Evolutionary conservation across 2,888 invertebrate species (phyloP), one percentile per base, ranked within the genome.

Genomic region (Drosophila anomelani): DNA sequence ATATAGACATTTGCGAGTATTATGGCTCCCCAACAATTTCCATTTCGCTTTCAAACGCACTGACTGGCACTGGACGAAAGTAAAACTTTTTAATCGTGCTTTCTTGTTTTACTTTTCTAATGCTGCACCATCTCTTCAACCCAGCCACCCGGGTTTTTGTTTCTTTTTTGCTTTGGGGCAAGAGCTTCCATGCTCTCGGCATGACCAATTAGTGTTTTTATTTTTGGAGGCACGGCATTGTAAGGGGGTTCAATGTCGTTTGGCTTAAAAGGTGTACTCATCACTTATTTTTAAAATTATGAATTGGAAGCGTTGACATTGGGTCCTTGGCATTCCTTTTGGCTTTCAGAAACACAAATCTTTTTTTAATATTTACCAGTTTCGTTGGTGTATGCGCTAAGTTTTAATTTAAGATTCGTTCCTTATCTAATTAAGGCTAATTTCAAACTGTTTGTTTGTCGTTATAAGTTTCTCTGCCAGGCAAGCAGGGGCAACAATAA

Each of bases 381-480:
- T 67, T 38, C 29, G 34, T 68, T 57, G 15, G 20, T 56, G 34
- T 17, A 29, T 56, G 75, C 77, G 77, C 75, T 75, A 57, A 53
- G 63, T 75, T 49, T 49, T 46, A 39, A 56, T 60, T 59, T 60
- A 43, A 17, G 47, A 36, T 80, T 81, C 69, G 76, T 84, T 63
- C 58, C 62, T 76, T 75, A 79, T 79, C 76, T 58, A 63, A 63
- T 55, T 75, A 70, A 49, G 58, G 6, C 77, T 89, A 81, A 78
- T 74, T 89, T 89, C 85, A 84, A 85, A 85, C 89, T 73, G 67
- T 46, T 34, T 75, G 87, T 86, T 84, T 84, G 89, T 85, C 84
- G 84, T 87, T 86, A 85, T 34, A 49, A 70, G 73, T 72, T 60
- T 44, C 39, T 51, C 32, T 56, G 63, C 56, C 51, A 57, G 67